phyloP scores from a whole-genome alignment of 2,797 vertebrate species.

The Micromesistius poutassou region DNA sequence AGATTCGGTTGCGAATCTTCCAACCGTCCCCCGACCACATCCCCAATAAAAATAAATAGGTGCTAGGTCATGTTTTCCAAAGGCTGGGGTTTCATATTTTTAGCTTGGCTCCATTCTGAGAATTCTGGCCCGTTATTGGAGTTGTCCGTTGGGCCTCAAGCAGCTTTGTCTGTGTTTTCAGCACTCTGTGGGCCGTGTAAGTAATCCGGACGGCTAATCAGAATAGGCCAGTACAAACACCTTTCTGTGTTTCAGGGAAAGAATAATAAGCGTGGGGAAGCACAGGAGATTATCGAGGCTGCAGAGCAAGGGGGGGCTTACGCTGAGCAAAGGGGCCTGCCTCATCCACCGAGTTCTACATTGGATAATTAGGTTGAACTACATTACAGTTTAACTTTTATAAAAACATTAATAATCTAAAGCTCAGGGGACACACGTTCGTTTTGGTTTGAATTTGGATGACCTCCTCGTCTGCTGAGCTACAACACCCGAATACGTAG shows the following conservation, averaged over 20 bases:
- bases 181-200: constrained; percentile 28
- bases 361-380: neutral
- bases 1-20: neutral
- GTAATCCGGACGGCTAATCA: constrained; percentile 50
- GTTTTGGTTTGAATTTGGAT: neutral
- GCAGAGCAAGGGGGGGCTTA: constrained; percentile 23
- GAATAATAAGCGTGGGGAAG: constrained; percentile 52
- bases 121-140: constrained; percentile 33
- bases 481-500: neutral
- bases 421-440: neutral
- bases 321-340: constrained; percentile 12
- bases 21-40: neutral
- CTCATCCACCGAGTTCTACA: neutral
- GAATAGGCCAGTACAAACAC: constrained; percentile 42
- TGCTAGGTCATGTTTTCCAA: constrained; percentile 26
- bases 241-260: constrained; percentile 42
- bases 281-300: constrained; percentile 34
- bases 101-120: constrained; percentile 40
- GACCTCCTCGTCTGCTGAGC: neutral
- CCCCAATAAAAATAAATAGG: constrained; percentile 4
- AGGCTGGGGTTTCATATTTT: constrained; percentile 14
- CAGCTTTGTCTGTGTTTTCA: constrained; percentile 22
- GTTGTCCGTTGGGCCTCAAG: constrained; percentile 24
- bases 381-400: neutral
- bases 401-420: neutral